Percentiles rank a stretch among this genome's conserved stretches.
Conservation (phyloP, 92 coral and sea anemone species). For the Galaxea fascicularis region DNA sequence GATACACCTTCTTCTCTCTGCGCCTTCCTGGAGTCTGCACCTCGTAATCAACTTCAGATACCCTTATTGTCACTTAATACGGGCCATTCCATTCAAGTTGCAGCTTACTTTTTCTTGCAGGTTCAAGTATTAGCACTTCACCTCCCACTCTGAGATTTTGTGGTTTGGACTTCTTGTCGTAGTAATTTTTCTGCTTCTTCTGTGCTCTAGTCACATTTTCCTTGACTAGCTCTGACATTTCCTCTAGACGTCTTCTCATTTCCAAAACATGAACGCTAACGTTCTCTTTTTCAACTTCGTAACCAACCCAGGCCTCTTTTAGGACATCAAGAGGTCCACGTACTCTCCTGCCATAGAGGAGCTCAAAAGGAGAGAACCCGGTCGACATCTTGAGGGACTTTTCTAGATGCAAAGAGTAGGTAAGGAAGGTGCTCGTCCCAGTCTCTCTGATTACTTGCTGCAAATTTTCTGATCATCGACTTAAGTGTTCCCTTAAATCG, state of each 20-base stretch:
- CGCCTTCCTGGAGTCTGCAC: neutral
- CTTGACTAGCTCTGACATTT: conserved; percentile 26
- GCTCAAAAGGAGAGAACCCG: conserved; percentile 51
- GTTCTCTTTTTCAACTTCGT: conserved; percentile 7
- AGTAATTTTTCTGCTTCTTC: conserved; percentile 20
- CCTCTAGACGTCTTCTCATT: conserved; percentile 15
- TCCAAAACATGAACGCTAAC: conserved; percentile 8
- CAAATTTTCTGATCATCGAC: conserved; percentile 49
- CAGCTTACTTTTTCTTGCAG: conserved; percentile 3
- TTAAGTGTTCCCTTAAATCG: conserved; percentile 59
- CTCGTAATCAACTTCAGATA: neutral
- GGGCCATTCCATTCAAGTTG: neutral
- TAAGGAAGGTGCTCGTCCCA: conserved; percentile 60
- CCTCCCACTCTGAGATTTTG: neutral
- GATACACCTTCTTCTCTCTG: neutral
- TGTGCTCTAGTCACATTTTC: too few relatives aligned
- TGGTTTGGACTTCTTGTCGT: conserved; percentile 24
- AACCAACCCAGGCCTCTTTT: conserved; percentile 45
- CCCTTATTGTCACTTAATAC: conserved; percentile 2
- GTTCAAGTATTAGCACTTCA: conserved; percentile 14
- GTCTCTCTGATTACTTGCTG: conserved; percentile 40
- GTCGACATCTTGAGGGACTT: conserved; percentile 59
- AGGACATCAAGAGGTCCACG: conserved; percentile 36
- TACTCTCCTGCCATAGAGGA: conserved; percentile 51
- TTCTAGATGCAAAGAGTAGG: conserved; percentile 61